Evolutionary conservation across 2,797 vertebrate genomes (phyloP).

Genomic region (Austrolebias charrua): DNA sequence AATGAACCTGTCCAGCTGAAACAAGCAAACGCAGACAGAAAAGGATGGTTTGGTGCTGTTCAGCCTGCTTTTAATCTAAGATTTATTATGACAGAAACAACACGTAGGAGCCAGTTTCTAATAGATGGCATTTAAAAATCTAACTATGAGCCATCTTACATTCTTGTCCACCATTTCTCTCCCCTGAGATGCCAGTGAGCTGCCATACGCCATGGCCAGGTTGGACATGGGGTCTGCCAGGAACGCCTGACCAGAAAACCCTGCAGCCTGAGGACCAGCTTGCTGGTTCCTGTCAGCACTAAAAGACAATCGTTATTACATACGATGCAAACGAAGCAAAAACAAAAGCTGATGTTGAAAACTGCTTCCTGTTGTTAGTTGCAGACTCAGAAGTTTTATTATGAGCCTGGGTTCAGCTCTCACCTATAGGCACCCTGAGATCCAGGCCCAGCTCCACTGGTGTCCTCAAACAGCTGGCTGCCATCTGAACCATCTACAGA

Average conservation of each 20-base stretch:
- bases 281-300: constrained; percentile 48
- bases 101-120: not conserved
- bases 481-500: constrained; percentile 67
- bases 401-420: not conserved
- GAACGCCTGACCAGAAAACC: constrained; percentile 73
- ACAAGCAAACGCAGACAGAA: not conserved
- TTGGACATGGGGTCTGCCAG: constrained; percentile 87
- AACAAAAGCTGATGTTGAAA: not conserved
- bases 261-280: constrained; percentile 42
- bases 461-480: constrained; percentile 88
- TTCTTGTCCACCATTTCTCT: constrained; percentile 90
- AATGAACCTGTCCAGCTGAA: constrained; percentile 86
- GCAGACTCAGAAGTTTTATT: too few species aligned
- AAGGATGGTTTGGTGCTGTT: not conserved
- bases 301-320: not conserved
- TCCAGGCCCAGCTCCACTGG: constrained; percentile 66
- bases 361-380: not conserved
- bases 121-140: not conserved
- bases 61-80: not conserved
- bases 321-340: not conserved
- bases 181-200: constrained; percentile 87
- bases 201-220: constrained; percentile 89
- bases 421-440: constrained; percentile 63
- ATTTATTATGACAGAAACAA: not conserved
- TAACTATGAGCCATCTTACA: constrained; percentile 68